Base-by-base conservation (phyloP, 2,113 vertebrate species). In the Platysteira castanea region DNA sequence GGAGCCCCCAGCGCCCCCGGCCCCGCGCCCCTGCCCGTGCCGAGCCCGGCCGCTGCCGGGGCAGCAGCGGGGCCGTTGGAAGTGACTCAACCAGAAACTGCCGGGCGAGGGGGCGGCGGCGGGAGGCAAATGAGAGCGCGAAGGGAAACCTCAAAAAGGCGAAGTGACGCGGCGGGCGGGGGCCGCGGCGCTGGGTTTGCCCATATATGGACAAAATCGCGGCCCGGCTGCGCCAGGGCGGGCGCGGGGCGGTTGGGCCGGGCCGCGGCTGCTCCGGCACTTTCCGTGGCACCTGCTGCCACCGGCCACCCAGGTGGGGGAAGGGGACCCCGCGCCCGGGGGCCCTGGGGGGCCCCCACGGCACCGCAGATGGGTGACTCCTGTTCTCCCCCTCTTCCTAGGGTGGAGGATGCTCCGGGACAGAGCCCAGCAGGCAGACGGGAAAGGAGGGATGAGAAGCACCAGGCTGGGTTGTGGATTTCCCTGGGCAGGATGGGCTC, bases 51-150 rank as follows among this genome's bases (percentile, higher is more conserved):
- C 41, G 8, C 24, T 16, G 60, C 21, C 6, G 68, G 13, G 83
- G 23, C 33, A 15, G 82, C 12, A 88, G 79, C 46, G 15, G 49
- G 73, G 94, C 98, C 97, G 98, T 98, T 98, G 90, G 13, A 76
- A 88, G 87, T 98, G 98, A 98, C 96, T 98, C 98, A 98, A 98
- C 96, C 90, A 98, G 98, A 98, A 98, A 98, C 97, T 97, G 96
- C 56, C 19, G 94, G 95, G 84, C 87, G 64, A 89, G 93, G 2
- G 79, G 75, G 82, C 44, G 6, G 69, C 65, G 49, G 69, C n/a
- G 7, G 49, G 47, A 94, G 93, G 94, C 78, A 92, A 96, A 97
- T 79, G 84, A 97, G 97, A 95, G 95, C 85, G 28, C 61, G 5
- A 63, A 95, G 95, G 87, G 95, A 98, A 98, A 98, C 98, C 98